Conservation (phyloP, 2,888 invertebrate species). For the Orgyia antiqua region DNA sequence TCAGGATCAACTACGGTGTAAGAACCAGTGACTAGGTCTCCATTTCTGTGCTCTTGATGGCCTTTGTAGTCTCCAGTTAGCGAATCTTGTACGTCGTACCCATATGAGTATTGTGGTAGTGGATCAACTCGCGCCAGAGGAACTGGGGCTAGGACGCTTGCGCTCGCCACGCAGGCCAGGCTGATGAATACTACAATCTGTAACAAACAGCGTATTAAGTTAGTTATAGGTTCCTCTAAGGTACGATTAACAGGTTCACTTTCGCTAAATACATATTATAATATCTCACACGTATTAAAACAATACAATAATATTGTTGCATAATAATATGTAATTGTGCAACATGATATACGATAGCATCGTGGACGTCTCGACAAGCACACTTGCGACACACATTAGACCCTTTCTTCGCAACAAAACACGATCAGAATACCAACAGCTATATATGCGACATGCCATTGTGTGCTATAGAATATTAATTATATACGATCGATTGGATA, state of each 20-base stretch:
- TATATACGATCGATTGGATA: slow-evolving; percentile 6
- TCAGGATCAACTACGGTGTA: slow-evolving; percentile 77
- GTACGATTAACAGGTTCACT: no score
- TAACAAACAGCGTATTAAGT: slow-evolving; percentile 13
- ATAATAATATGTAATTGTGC: slow-evolving; percentile 19
- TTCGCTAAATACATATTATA: background rate
- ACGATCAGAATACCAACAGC: slow-evolving; percentile 29
- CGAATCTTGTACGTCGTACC: slow-evolving; percentile 77
- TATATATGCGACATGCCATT: slow-evolving; percentile 4
- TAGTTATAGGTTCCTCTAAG: background rate
- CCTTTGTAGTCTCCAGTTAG: slow-evolving; percentile 79
- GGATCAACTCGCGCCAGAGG: slow-evolving; percentile 58
- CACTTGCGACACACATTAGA: slow-evolving; percentile 22
- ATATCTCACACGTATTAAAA: background rate
- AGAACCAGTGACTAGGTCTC: slow-evolving; percentile 77
- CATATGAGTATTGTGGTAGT: slow-evolving; percentile 76
- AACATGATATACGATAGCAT: slow-evolving; percentile 16
- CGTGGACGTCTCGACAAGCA: slow-evolving; percentile 14
- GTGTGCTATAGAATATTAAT: slow-evolving; percentile 16
- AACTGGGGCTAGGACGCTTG: slow-evolving; percentile 56
- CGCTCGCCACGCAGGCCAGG: slow-evolving; percentile 50
- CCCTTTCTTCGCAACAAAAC: slow-evolving; percentile 32
- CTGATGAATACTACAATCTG: slow-evolving; percentile 75
- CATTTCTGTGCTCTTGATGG: slow-evolving; percentile 75
- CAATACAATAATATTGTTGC: slow-evolving; percentile 5